Evolutionary conservation across 1,140 invertebrate species (phyloP), one percentile per base, ranked within the genome.

Genomic region (Aphelenchoides avenae): DNA sequence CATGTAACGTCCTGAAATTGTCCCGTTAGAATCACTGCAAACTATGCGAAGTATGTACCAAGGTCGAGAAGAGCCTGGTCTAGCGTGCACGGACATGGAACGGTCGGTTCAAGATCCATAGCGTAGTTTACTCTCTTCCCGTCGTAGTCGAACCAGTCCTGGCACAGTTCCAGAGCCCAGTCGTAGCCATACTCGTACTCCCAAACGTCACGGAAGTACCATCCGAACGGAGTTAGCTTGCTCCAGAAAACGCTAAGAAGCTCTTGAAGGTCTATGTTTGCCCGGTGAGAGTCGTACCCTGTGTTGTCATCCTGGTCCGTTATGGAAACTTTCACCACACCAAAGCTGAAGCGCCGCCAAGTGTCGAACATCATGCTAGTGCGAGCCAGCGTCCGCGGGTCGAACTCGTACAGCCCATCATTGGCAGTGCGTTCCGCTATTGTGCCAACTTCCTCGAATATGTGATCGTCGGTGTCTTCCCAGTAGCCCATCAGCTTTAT

Each of bases 121-220:
- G 58, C 41, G 39, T 54, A 68, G 26, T 71, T 70, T 6, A 67
- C 63, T 13, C 43, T 55, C 18, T 52, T 58, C 5, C 62, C 63
- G 78, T 94, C 91, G 46, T 85, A 84, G 78, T 86, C 84, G 20
- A 89, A 84, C 90, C 90, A 94, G 55, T 86, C 84, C 76, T 91
- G 86, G 76, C 91, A 94, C 54, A 89, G 82, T 4, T 83, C 80
- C 59, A 85, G 81, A 0, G 87, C 79, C 89, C 89, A 94, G n/a
- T 84, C 80, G 3, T 59, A 52, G 3, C 81, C 76, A 61, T 86
- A 84, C 22, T 83, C 65, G 20, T 83, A 79, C 73, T 88, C 85
- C 89, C 89, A 94, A 77, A 92, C 89, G 0, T 85, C 83, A 0
- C 82, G 82, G 72, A 93, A 92, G 71, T 92, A 93, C 90, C 90